These are phyloP conservation scores for Calephelis nemesis DNA, from an alignment of 1,140 invertebrate species.

Conservation along the genomic window DNA sequence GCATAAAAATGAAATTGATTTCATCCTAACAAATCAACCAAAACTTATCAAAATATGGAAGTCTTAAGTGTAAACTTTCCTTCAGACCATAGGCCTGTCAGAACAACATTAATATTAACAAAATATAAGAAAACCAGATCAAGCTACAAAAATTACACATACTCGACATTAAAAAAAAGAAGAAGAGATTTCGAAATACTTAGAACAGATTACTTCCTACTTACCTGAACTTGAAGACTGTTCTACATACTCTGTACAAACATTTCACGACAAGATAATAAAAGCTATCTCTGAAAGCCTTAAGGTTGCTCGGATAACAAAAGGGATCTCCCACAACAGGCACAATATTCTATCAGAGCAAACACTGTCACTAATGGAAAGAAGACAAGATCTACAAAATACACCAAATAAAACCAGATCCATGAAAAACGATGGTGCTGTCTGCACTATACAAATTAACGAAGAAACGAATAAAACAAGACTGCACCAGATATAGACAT, in stretches of 20 bases:
- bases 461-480: background rate
- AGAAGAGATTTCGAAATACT: background rate
- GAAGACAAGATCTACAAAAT: background rate
- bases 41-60: constrained; percentile 23
- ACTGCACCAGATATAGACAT: background rate
- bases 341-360: background rate
- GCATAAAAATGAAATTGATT: constrained; percentile 26
- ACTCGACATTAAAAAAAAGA: background rate
- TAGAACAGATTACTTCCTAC: too few relatives aligned
- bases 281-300: too few relatives aligned
- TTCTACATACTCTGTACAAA: too few relatives aligned
- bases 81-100: constrained; percentile 27
- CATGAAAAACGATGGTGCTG: background rate
- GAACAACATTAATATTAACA: constrained; percentile 10
- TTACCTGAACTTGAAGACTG: too few relatives aligned
- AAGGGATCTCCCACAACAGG: too few relatives aligned
- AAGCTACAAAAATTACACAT: background rate
- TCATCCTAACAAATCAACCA: constrained; percentile 18
- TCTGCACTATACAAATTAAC: constrained; percentile 8
- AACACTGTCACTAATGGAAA: background rate
- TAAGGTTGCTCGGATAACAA: too few relatives aligned
- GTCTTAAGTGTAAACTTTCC: constrained; percentile 21
- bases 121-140: constrained; percentile 4
- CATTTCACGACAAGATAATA: too few relatives aligned
- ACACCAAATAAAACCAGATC: background rate